phyloP scores from a whole-genome alignment of 2,888 invertebrate species.

The Phrixothrix hirtus region DNA sequence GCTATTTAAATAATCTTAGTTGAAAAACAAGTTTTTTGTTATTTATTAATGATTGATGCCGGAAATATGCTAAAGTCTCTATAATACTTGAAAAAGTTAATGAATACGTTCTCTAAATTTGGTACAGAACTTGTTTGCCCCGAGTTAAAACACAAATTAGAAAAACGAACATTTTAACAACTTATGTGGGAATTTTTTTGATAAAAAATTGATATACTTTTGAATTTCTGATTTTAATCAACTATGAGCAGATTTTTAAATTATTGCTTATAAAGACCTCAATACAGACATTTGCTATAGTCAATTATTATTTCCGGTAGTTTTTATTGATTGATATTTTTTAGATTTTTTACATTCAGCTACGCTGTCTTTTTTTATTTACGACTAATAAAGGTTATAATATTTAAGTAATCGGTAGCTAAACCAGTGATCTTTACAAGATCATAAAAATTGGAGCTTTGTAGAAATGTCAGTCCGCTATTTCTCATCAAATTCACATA shows the following conservation, averaged over 20 bases:
- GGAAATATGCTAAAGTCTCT: conserved; percentile 23
- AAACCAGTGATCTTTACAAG: too few species aligned
- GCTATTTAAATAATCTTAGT: conserved; percentile 24
- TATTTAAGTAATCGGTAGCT: too few species aligned
- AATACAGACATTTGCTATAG: neutral
- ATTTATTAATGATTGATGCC: conserved; percentile 29
- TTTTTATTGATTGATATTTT: neutral
- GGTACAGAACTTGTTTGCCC: conserved; percentile 19
- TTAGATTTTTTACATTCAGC: neutral
- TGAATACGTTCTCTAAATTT: conserved; percentile 27
- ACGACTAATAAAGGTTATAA: neutral
- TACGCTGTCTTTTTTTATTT: neutral
- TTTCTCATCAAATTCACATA: too few species aligned
- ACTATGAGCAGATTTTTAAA: neutral
- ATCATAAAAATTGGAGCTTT: too few species aligned
- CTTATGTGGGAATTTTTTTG: neutral
- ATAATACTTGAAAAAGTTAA: conserved; percentile 23
- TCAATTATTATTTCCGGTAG: neutral
- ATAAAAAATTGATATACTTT: neutral
- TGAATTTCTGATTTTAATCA: neutral
- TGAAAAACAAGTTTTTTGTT: conserved; percentile 22
- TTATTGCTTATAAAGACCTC: neutral
- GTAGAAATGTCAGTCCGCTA: too few species aligned
- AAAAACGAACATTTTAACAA: conserved; percentile 5
- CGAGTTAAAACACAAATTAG: conserved; percentile 14